Conservation (phyloP, 2,888 invertebrate species). For the Norana najaformis region DNA sequence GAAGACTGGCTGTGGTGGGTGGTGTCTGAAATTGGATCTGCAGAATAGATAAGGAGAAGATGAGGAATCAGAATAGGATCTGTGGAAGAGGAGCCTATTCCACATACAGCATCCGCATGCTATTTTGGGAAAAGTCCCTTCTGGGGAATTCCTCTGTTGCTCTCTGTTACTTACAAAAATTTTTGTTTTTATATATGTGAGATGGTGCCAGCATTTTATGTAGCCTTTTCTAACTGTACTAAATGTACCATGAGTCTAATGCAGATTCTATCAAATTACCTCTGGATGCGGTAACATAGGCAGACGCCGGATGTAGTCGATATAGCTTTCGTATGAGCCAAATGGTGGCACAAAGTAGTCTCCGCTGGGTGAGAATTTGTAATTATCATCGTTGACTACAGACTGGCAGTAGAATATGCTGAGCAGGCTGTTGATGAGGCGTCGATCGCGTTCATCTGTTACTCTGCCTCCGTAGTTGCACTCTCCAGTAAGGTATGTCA, state of each 20-base stretch:
- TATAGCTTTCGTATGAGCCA: constrained; percentile 55
- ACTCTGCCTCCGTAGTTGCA: constrained; percentile 63
- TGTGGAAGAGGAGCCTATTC: too few relatives aligned
- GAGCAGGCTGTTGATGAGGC: constrained; percentile 58
- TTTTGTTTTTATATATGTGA: not conserved
- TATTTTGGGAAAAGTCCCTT: too few relatives aligned
- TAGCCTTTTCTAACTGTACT: not conserved
- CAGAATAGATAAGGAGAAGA: too few relatives aligned
- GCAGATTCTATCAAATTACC: constrained; percentile 45
- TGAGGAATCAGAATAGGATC: too few relatives aligned
- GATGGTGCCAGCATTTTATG: not conserved
- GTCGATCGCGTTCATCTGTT: constrained; percentile 60
- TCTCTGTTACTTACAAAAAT: not conserved
- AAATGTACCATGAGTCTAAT: not conserved
- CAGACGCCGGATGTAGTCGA: constrained; percentile 57
- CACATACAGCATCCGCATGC: too few relatives aligned
- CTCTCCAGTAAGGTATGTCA: constrained; percentile 61
- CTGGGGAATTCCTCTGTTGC: too few relatives aligned
- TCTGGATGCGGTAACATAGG: constrained; percentile 60
- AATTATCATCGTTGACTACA: constrained; percentile 52
- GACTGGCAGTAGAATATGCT: constrained; percentile 56
- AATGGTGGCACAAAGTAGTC: constrained; percentile 56
- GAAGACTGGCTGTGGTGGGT: too few relatives aligned
- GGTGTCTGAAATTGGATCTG: too few relatives aligned
- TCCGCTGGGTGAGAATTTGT: constrained; percentile 57